These are phyloP conservation scores for Aegypius monachus DNA, from an alignment of 2,113 vertebrate genomes.

Conservation along the genomic window DNA sequence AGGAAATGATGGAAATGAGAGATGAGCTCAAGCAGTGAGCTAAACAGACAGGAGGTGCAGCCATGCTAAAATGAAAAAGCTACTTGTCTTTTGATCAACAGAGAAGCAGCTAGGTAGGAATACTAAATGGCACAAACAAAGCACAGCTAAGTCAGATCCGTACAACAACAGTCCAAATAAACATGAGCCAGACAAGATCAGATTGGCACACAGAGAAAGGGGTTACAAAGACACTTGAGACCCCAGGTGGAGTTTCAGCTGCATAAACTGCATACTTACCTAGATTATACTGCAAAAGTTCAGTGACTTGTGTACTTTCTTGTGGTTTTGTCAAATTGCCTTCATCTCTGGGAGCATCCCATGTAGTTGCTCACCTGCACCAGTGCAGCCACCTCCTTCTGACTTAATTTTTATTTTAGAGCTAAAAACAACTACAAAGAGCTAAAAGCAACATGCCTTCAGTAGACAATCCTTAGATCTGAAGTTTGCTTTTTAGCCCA, in stretches of 20 bases:
- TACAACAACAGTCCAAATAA: background rate
- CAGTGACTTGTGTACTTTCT: background rate
- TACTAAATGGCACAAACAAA: accelerated
- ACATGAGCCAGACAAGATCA: background rate
- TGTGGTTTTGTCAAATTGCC: background rate
- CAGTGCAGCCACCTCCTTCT: background rate
- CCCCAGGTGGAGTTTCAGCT: background rate
- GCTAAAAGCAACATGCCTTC: background rate
- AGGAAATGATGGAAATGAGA: accelerated
- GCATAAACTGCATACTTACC: background rate
- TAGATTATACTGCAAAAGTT: background rate
- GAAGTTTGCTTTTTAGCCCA: background rate
- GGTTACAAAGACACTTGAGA: accelerated
- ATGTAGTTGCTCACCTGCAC: background rate
- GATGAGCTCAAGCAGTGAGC: background rate
- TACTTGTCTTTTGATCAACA: background rate
- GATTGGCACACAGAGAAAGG: background rate
- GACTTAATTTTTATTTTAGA: background rate
- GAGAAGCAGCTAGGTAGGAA: background rate
- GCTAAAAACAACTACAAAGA: no score
- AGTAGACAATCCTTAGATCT: background rate
- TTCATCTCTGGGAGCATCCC: background rate
- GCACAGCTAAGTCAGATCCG: background rate
- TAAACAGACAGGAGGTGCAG: background rate
- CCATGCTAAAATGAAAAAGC: background rate